These are phyloP conservation scores for Mionectes macconnelli DNA, from an alignment of 2,113 vertebrate genomes.

Conservation along the genomic window DNA sequence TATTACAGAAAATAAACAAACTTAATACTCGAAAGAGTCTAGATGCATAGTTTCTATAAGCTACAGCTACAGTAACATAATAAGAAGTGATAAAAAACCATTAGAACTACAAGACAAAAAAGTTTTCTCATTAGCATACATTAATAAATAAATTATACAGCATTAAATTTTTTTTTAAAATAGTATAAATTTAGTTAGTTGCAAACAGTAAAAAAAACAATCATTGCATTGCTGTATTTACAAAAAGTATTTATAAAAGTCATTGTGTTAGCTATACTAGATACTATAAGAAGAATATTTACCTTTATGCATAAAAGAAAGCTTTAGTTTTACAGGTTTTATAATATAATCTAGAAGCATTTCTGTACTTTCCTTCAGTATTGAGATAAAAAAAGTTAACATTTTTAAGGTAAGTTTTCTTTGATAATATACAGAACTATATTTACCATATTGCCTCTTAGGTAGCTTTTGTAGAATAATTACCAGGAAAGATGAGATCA, in stretches of 20 bases:
- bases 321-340: neutral
- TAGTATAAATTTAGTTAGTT: neutral
- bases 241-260: neutral
- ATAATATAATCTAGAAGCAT: neutral
- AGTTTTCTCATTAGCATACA: neutral
- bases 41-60: neutral
- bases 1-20: neutral
- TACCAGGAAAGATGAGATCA: neutral
- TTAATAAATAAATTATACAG: neutral
- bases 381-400: neutral
- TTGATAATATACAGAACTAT: neutral
- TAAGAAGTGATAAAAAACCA: neutral
- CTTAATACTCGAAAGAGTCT: neutral
- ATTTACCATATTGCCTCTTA: neutral
- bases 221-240: neutral
- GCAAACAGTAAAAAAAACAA: neutral
- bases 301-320: neutral
- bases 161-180: neutral
- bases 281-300: neutral
- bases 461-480: neutral
- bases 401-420: neutral
- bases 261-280: neutral
- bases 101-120: neutral
- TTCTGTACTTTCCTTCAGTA: neutral
- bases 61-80: neutral